Percentiles rank a stretch among this genome's conserved stretches.
phyloP scores from a whole-genome alignment of 23 tunicate species.

The Corella eumyota region DNA sequence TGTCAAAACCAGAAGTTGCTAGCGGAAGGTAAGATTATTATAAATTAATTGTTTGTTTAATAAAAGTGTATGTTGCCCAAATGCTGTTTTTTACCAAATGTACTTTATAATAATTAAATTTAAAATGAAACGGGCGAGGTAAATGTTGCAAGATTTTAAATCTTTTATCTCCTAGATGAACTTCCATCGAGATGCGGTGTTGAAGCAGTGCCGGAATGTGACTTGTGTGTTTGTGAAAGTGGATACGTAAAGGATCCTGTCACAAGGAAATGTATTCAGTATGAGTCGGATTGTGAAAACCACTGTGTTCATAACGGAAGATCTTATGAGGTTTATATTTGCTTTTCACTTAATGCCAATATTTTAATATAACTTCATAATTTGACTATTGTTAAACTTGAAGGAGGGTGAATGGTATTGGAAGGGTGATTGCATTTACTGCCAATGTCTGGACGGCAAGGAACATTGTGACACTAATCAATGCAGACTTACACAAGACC shows the following conservation, averaged over 20 bases:
- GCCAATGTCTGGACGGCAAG: constrained; percentile 61
- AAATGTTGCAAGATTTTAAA: too few species aligned
- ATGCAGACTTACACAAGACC: constrained; percentile 55
- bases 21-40: constrained; percentile 39
- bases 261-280: constrained; percentile 68
- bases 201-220: constrained; percentile 36
- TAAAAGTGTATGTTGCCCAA: too few species aligned
- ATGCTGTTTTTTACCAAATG: too few species aligned
- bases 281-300: constrained; percentile 37
- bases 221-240: constrained; percentile 56
- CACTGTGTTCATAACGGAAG: constrained; percentile 35
- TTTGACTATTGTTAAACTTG: neutral
- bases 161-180: constrained; percentile 31
- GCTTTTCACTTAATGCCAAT: neutral
- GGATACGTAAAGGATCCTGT: constrained; percentile 53
- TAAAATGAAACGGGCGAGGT: too few species aligned
- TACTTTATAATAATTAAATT: too few species aligned
- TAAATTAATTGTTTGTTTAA: too few species aligned
- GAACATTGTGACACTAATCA: constrained; percentile 45
- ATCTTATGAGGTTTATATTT: constrained; percentile 21
- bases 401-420: constrained; percentile 67
- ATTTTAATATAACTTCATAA: neutral
- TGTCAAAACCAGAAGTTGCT: constrained; percentile 53
- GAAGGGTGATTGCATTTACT: constrained; percentile 69
- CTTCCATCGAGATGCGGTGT: constrained; percentile 52